Evolutionary conservation across 2,888 invertebrate genomes (phyloP), one percentile per base, ranked within the genome.

Genomic region (Seira sanloemensis): DNA sequence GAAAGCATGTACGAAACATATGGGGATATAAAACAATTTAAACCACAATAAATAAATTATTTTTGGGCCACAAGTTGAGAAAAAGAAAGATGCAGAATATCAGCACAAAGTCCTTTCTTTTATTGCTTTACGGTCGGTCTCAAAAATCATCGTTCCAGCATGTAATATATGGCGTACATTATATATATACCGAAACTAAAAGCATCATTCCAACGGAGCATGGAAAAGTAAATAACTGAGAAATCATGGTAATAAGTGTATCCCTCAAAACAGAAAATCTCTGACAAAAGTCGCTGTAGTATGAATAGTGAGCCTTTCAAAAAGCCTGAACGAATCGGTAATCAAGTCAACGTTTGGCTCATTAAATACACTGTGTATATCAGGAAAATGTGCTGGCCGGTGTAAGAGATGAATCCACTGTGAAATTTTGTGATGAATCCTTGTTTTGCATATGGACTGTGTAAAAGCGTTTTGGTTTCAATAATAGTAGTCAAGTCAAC

Each of bases 291-390:
- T 50, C 50, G 58, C 67, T 74, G 71, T 71, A 74, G 69, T 76
- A 81, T 81, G 81, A 71, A 75, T 69, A 37, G 46, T 81, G 76
- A 81, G n/a, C n/a, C n/a, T 69, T 81, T 81, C 46, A 71, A 76
- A 76, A 81, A 62, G 65, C 81, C 75, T 68, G 81, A 81, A 81
- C 81, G 81, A 81, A 81, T 81, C 71, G 76, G 81, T 81, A 81
- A 81, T 81, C 75, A 81, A 81, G 81, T 81, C 46, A 71, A 81
- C 62, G 50, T 81, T 76, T 69, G 80, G 71, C 81, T 81, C 81
- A 81, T 81, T 81, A 69, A 81, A 69, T 71, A 50, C 16, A n/a
- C 50, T 16, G 23, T 23, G 9, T 75, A 66, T 37, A 54, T 74
- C 74, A 23, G 19, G 16, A 27, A 74, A n/a, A 18, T 19, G 26